These are phyloP conservation scores for Pantala flavescens DNA, from an alignment of 1,140 invertebrate genomes.

Conservation along the genomic window DNA sequence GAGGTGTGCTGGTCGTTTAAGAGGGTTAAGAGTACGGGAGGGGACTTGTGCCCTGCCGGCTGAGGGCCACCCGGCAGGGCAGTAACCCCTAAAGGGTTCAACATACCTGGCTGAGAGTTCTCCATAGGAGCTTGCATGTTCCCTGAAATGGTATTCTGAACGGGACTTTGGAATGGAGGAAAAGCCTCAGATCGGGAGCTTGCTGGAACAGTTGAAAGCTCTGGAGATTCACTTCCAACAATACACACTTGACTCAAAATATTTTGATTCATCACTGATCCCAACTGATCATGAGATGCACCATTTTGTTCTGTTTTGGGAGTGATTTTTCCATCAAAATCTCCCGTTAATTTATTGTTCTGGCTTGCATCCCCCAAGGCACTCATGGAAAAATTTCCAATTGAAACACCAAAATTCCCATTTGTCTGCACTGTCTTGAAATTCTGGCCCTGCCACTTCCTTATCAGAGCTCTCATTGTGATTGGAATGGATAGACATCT, in stretches of 20 bases:
- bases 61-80: constrained; percentile 13
- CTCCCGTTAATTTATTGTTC: constrained; percentile 12
- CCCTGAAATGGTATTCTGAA: constrained; percentile 12
- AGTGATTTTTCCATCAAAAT: constrained; percentile 15
- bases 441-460: constrained; percentile 41
- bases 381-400: constrained; percentile 17
- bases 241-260: constrained; percentile 15
- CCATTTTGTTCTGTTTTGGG: constrained; percentile 17
- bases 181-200: constrained; percentile 14
- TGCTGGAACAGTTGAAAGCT: background rate
- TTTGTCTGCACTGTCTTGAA: constrained; percentile 14
- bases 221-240: constrained; percentile 15
- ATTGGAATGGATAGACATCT: constrained; percentile 83
- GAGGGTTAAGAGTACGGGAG: constrained; percentile 4
- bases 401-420: constrained; percentile 12
- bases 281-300: constrained; percentile 13
- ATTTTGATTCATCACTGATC: constrained; percentile 16
- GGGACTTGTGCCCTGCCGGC: constrained; percentile 15
- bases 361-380: constrained; percentile 16
- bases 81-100: constrained; percentile 14
- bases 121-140: constrained; percentile 4
- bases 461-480: constrained; percentile 63
- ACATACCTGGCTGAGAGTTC: constrained; percentile 10
- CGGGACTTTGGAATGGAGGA: constrained; percentile 15
- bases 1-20: constrained; percentile 10